Evolutionary conservation across 2,113 vertebrate genomes (phyloP), one percentile per base, ranked within the genome.

Genomic region (Dryoscopus gambensis): DNA sequence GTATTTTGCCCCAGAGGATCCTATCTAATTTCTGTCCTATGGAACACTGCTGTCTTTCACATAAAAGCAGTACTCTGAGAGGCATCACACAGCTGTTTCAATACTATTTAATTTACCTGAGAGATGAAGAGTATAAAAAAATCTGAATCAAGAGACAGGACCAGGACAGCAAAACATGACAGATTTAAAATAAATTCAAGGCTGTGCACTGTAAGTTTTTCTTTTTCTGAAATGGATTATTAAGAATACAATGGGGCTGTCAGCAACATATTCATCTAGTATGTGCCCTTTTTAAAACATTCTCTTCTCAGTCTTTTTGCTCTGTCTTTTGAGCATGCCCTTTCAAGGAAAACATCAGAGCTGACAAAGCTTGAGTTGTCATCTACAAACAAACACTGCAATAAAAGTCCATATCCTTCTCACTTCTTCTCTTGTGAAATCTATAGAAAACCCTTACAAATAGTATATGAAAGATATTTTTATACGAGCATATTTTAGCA

Each of bases 11-110:
- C 37, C 6, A 69, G 70, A 95, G 86, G 27, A 95, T 68, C 13
- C n/a, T 49, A 75, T 87, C 78, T 97, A 46, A 97, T 97, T 95
- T 95, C 78, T 68, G 15, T 53, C 73, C 95, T 83, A 57, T 37
- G 77, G 88, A 87, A 97, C 89, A 80, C 24, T 42, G 67, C n/a
- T 68, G 69, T 94, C 96, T 97, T 42, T 55, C 87, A 77, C 52
- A 89, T 15, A 84, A 76, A 77, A 94, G 81, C 78, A 93, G 87
- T 81, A 79, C 63, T 67, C 44, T 16, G 37, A 40, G 13, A 69
- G 84, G 78, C 89, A 95, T 90, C 91, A 90, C 70, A 71, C 77
- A 95, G 91, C 90, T 95, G 83, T 89, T 97, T 94, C 92, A 93
- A 53, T 27, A 64, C 80, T 53, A 92, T 86, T 95, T 97, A 63